These are phyloP conservation scores for Fragum fragum DNA, from an alignment of 2,888 invertebrate species.

Conservation along the genomic window DNA sequence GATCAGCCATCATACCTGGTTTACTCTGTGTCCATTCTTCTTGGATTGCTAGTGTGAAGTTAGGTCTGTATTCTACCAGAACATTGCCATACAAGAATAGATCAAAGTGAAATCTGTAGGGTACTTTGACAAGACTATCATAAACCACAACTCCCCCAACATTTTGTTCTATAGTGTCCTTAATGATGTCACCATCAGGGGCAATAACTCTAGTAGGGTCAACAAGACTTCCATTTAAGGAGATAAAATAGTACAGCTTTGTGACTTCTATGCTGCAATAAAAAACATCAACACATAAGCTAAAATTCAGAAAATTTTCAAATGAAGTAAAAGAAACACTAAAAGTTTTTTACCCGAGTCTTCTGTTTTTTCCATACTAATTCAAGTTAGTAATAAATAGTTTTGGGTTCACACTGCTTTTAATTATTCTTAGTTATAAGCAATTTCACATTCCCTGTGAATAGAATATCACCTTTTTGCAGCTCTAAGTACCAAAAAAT, in stretches of 20 bases:
- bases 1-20: conserved; percentile 19
- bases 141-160: conserved; percentile 39
- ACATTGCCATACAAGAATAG: conserved; percentile 60
- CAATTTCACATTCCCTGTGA: too few relatives aligned
- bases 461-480: too few relatives aligned
- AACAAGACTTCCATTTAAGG: conserved; percentile 41
- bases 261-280: conserved; percentile 57
- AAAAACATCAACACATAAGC: too few relatives aligned
- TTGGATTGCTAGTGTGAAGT: conserved; percentile 52
- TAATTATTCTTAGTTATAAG: too few relatives aligned
- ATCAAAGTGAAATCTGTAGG: conserved; percentile 68
- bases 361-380: too few relatives aligned
- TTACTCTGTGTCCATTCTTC: conserved; percentile 40
- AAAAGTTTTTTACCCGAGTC: too few relatives aligned
- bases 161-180: conserved; percentile 2
- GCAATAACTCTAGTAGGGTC: conserved; percentile 42
- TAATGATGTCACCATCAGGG: conserved; percentile 33
- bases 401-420: too few relatives aligned
- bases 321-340: too few relatives aligned
- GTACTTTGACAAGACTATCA: conserved; percentile 25
- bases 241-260: conserved; percentile 53
- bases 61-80: conserved; percentile 40
- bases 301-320: too few relatives aligned
- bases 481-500: too few relatives aligned
- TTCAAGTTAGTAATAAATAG: too few relatives aligned